Conservation (phyloP, 1,140 invertebrate genomes). For the Macrobrachium rosenbergii region DNA sequence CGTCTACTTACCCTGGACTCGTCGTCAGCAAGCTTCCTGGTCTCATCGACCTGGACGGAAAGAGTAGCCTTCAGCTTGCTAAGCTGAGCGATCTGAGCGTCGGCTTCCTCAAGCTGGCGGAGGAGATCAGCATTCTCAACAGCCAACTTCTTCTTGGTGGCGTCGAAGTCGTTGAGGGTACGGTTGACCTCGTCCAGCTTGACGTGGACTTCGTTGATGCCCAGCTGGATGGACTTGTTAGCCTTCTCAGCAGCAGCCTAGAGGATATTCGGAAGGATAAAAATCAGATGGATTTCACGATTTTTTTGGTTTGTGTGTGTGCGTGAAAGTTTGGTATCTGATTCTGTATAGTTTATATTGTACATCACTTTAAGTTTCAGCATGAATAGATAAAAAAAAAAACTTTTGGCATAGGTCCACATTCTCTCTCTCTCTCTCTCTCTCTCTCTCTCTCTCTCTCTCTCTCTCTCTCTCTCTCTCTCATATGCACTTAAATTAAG, state of each 20-base stretch:
- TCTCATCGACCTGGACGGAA: constrained; percentile 75
- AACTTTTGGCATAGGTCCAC: too few relatives aligned
- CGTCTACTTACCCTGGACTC: constrained; percentile 69
- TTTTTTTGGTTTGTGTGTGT: not conserved
- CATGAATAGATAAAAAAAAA: too few relatives aligned
- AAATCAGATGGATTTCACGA: constrained; percentile 3
- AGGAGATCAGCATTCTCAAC: constrained; percentile 54
- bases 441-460: too few relatives aligned
- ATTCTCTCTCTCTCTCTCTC: too few relatives aligned
- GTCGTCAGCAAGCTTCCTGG: constrained; percentile 82
- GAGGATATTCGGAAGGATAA: not conserved
- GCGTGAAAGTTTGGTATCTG: too few relatives aligned
- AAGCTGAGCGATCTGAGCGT: constrained; percentile 73
- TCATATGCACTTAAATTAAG: not conserved
- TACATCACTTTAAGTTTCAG: too few relatives aligned
- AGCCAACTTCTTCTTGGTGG: constrained; percentile 89
- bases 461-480: too few relatives aligned
- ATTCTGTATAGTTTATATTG: too few relatives aligned
- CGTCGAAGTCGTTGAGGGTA: constrained; percentile 91
- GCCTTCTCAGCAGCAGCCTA: constrained; percentile 41
- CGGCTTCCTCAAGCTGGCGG: constrained; percentile 71
- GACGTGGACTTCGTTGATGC: constrained; percentile 74
- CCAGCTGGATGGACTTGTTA: constrained; percentile 70
- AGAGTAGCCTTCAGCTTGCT: constrained; percentile 72
- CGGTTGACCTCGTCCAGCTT: constrained; percentile 86